Evolutionary conservation across 1,140 invertebrate genomes (phyloP).

Genomic region (Trichomalopsis sarcophagae): DNA sequence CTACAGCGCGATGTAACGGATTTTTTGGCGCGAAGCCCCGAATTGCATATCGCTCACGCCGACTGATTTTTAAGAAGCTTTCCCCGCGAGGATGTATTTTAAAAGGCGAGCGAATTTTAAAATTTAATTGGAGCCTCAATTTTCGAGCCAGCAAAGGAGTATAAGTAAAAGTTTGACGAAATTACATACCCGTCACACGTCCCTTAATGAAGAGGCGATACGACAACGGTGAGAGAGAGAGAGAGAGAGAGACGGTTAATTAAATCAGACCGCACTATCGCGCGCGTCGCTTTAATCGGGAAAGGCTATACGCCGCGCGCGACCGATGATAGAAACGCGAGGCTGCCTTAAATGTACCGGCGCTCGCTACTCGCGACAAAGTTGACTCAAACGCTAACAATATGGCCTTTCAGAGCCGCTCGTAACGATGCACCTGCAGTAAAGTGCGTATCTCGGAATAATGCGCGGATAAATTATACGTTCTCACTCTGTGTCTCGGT

Average conservation of each 20-base stretch:
- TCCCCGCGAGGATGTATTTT: neutral
- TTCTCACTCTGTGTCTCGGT: neutral
- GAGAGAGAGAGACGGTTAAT: too few relatives aligned
- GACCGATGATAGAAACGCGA: too few relatives aligned
- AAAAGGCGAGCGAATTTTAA: too few relatives aligned
- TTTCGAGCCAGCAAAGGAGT: too few relatives aligned
- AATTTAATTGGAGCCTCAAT: too few relatives aligned
- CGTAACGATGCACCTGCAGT: slow-evolving; percentile 31
- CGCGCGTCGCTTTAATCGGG: neutral
- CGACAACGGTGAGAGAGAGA: too few relatives aligned
- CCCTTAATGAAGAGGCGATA: too few relatives aligned
- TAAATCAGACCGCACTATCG: too few relatives aligned
- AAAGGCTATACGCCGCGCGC: neutral
- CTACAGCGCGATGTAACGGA: slow-evolving; percentile 7
- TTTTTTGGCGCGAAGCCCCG: slow-evolving; percentile 28
- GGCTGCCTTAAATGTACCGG: slow-evolving; percentile 24
- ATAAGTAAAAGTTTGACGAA: too few relatives aligned
- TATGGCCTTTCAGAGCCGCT: slow-evolving; percentile 27
- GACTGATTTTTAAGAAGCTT: neutral
- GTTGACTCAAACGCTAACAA: slow-evolving; percentile 25
- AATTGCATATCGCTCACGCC: neutral
- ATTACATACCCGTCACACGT: too few relatives aligned
- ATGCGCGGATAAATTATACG: slow-evolving; percentile 14
- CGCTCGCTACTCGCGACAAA: neutral
- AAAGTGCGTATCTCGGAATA: neutral